phyloP scores from a whole-genome alignment of 1,140 invertebrate genomes.

The Plectrocnemia conspersa region DNA sequence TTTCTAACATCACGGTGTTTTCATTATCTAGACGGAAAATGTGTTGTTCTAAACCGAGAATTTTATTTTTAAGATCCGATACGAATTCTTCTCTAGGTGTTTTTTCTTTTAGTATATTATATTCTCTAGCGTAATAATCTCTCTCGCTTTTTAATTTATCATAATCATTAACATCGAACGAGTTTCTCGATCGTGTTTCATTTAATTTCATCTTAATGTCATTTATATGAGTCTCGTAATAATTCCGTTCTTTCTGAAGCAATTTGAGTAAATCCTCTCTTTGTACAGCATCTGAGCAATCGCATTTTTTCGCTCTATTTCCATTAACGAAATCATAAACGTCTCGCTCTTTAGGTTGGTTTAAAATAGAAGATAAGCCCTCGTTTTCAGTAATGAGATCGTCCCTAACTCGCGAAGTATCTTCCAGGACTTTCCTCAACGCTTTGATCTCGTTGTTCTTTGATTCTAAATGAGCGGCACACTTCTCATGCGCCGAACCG shows the following conservation, averaged over 20 bases:
- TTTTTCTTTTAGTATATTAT: conserved; percentile 40
- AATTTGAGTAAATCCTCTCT: conserved; percentile 45
- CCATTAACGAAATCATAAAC: neutral
- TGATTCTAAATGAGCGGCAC: conserved; percentile 12
- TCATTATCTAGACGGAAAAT: conserved; percentile 48
- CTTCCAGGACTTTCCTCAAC: conserved; percentile 38
- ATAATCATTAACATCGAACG: conserved; percentile 33
- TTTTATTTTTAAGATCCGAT: conserved; percentile 42
- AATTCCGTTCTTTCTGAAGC: conserved; percentile 46
- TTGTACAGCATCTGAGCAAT: conserved; percentile 23
- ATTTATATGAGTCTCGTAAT: conserved; percentile 46
- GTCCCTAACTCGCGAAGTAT: conserved; percentile 41
- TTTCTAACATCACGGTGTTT: conserved; percentile 41
- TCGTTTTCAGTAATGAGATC: conserved; percentile 43
- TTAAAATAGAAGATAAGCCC: conserved; percentile 43
- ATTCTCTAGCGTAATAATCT: conserved; percentile 48
- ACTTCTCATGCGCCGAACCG: conserved; percentile 30
- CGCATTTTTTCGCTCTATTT: conserved; percentile 7
- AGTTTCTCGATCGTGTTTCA: conserved; percentile 39
- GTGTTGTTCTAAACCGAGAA: conserved; percentile 48
- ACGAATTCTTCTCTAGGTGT: conserved; percentile 42
- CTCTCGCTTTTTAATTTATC: conserved; percentile 43
- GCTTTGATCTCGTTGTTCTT: conserved; percentile 34
- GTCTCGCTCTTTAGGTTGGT: conserved; percentile 40
- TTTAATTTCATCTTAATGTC: conserved; percentile 44